phyloP scores from a whole-genome alignment of 2,797 vertebrate species.

The Enteromius trimaculatus region DNA sequence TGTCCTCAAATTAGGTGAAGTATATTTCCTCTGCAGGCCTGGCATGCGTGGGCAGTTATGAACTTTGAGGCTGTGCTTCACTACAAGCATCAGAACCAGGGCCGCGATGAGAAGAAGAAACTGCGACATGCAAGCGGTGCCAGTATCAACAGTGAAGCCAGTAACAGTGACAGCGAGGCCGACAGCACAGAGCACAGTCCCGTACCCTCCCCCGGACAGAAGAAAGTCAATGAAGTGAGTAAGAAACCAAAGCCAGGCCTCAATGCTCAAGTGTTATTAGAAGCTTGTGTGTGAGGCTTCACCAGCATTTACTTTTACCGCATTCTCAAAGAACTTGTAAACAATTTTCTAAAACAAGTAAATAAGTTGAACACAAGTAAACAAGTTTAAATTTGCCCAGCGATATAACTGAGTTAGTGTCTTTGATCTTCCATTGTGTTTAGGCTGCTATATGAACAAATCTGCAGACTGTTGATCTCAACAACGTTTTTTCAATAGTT shows the following conservation, averaged over 20 bases:
- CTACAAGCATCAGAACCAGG: slow-evolving; percentile 96
- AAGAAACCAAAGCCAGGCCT: background rate
- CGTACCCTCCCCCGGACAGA: slow-evolving; percentile 90
- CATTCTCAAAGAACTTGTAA: slow-evolving; percentile 21
- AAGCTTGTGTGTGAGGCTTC: slow-evolving; percentile 12
- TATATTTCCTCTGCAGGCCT: slow-evolving; percentile 82
- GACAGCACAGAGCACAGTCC: slow-evolving; percentile 94
- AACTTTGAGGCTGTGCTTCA: slow-evolving; percentile 98
- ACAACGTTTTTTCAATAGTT: background rate
- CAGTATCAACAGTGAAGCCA: slow-evolving; percentile 89
- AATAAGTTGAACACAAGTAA: slow-evolving; percentile 20
- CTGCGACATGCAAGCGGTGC: slow-evolving; percentile 88
- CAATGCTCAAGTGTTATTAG: background rate
- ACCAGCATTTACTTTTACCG: background rate
- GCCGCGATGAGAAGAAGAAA: slow-evolving; percentile 94
- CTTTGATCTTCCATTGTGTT: slow-evolving; percentile 10
- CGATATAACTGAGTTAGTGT: background rate
- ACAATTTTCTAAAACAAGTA: slow-evolving; percentile 18
- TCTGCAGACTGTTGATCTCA: background rate
- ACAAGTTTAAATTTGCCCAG: slow-evolving; percentile 7
- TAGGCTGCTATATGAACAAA: background rate
- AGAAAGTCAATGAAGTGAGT: slow-evolving; percentile 91
- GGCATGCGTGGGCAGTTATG: slow-evolving; percentile 99
- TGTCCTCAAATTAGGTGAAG: background rate
- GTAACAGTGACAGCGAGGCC: slow-evolving; percentile 93